These are phyloP conservation scores for Choreutis nemorana DNA, from an alignment of 2,888 invertebrate species.

Conservation along the genomic window DNA sequence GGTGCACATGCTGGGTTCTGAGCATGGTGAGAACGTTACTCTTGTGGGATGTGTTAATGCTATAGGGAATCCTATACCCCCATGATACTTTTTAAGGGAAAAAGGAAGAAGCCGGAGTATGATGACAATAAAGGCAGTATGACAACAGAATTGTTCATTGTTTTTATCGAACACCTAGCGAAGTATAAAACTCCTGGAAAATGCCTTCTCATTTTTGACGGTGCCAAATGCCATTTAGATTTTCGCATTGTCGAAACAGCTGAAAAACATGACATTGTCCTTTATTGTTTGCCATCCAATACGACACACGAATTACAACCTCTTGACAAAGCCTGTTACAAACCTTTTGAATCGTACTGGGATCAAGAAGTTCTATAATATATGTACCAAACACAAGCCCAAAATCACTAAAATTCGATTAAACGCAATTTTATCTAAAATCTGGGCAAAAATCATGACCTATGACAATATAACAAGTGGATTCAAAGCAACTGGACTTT, in stretches of 20 bases:
- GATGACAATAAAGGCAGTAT: conserved; percentile 8
- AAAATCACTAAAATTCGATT: background rate
- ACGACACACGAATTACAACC: conserved; percentile 1
- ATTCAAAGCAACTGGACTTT: conserved; percentile 9
- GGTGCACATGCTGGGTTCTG: conserved; percentile 8
- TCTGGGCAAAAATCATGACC: conserved; percentile 9
- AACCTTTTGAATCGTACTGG: background rate
- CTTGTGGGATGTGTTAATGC: conserved; percentile 9
- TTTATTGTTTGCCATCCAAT: conserved; percentile 3
- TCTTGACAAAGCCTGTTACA: background rate
- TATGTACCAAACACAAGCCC: background rate
- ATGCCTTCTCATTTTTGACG: conserved; percentile 6
- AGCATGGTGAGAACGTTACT: conserved; percentile 11
- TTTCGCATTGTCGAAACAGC: conserved; percentile 2
- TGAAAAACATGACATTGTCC: conserved; percentile 3
- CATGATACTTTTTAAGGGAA: conserved; percentile 9
- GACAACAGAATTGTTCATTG: conserved; percentile 5
- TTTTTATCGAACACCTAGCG: conserved; percentile 5
- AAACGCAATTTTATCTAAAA: background rate
- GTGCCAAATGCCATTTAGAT: conserved; percentile 3
- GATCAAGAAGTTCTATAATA: background rate
- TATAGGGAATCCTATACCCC: conserved; percentile 8
- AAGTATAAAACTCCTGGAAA: conserved; percentile 3
- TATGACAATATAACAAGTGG: conserved; percentile 7
- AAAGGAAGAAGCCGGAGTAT: conserved; percentile 6